Percentiles rank a stretch among this genome's conserved stretches.
phyloP scores from a whole-genome alignment of 2,113 vertebrate species.

The Hydropotes inermis region DNA sequence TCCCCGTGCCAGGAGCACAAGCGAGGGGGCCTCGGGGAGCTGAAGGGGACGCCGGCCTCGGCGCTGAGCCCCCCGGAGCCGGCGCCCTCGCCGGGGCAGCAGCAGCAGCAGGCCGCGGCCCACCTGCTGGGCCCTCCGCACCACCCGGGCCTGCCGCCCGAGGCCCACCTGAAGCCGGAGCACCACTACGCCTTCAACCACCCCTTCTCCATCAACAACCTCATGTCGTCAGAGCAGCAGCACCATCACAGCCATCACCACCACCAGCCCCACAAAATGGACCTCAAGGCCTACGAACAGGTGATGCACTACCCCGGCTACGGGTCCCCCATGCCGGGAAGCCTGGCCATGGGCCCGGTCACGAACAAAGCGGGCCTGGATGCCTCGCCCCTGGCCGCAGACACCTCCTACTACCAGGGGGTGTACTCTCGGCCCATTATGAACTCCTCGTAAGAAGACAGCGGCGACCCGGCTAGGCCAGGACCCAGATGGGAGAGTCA shows the following conservation, averaged over 20 bases:
- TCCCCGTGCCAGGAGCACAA: slow-evolving; percentile 91
- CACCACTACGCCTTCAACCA: slow-evolving; percentile 99
- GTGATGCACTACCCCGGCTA: slow-evolving; percentile 99
- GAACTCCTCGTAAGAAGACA: slow-evolving; percentile 91
- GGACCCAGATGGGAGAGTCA: neutral
- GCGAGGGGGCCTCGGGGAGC: slow-evolving; percentile 76
- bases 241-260: slow-evolving; percentile 88
- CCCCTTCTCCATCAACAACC: slow-evolving; percentile 98
- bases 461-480: accelerated
- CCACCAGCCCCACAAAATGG: slow-evolving; percentile 92
- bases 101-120: slow-evolving; percentile 63
- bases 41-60: slow-evolving; percentile 88
- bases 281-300: slow-evolving; percentile 99
- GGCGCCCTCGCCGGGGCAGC: slow-evolving; percentile 84
- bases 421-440: slow-evolving; percentile 98
- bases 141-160: slow-evolving; percentile 91
- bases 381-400: slow-evolving; percentile 89
- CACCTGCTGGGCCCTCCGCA: slow-evolving; percentile 91
- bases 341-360: slow-evolving; percentile 94
- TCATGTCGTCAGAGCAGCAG: slow-evolving; percentile 98
- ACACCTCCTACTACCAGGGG: slow-evolving; percentile 95
- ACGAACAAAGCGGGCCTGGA: slow-evolving; percentile 95
- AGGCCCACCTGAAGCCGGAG: slow-evolving; percentile 96
- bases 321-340: slow-evolving; percentile 93
- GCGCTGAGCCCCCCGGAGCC: slow-evolving; percentile 92